Evolutionary conservation across 2,888 invertebrate genomes (phyloP).

Genomic region (Siphlonurus alternatus): DNA sequence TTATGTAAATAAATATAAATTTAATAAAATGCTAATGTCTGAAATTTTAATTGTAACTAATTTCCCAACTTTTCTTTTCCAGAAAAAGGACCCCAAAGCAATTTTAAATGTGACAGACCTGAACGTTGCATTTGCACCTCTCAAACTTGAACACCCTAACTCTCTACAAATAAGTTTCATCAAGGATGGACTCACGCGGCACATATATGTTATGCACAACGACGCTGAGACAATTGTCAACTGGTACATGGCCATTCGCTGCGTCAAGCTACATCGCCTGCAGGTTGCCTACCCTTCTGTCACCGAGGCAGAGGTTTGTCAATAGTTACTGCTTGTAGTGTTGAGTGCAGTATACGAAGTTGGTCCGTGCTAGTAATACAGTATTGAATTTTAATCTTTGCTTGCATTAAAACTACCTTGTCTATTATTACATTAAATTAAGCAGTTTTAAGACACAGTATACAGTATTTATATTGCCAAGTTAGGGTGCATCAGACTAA

Average conservation of each 20-base stretch:
- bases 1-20: no score
- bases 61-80: conserved; percentile 11
- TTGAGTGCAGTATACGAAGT: no score
- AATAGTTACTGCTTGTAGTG: neutral
- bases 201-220: conserved; percentile 75
- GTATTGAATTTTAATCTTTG: no score
- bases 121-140: conserved; percentile 69
- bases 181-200: conserved; percentile 63
- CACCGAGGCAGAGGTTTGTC: conserved; percentile 40
- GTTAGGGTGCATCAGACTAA: no score
- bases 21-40: no score
- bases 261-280: conserved; percentile 65
- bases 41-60: no score
- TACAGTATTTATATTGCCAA: no score
- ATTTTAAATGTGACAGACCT: conserved; percentile 61
- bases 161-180: conserved; percentile 73
- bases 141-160: conserved; percentile 60
- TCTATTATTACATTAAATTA: no score
- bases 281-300: conserved; percentile 71
- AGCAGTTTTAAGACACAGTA: no score
- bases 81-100: conserved; percentile 61
- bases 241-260: conserved; percentile 71
- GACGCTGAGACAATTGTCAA: conserved; percentile 69
- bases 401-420: no score
- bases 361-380: no score